phyloP scores from a whole-genome alignment of 2,888 invertebrate species.

The Drosophila sordidula region DNA sequence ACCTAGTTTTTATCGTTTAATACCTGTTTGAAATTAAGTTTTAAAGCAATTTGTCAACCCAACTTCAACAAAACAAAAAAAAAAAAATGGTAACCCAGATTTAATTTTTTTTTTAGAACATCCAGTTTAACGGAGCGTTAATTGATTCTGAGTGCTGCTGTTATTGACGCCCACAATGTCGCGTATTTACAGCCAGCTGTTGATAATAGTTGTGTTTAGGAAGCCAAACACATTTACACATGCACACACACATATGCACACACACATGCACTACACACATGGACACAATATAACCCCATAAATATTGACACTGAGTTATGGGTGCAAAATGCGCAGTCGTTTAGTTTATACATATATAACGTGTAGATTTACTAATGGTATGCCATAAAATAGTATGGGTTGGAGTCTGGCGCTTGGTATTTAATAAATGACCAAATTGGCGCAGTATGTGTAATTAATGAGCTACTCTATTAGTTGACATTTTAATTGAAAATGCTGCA shows the following conservation, averaged over 20 bases:
- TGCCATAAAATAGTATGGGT: constrained; percentile 6
- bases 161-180: constrained; percentile 59
- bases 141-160: constrained; percentile 55
- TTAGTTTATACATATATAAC: constrained; percentile 26
- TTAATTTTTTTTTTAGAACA: constrained; percentile 16
- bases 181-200: constrained; percentile 30
- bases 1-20: background rate
- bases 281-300: constrained; percentile 33
- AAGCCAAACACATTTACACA: constrained; percentile 9
- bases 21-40: constrained; percentile 6
- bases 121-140: constrained; percentile 56
- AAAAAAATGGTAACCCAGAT: constrained; percentile 47
- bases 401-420: constrained; percentile 5
- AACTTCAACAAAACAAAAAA: background rate
- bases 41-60: constrained; percentile 27
- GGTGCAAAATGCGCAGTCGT: constrained; percentile 54
- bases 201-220: constrained; percentile 42
- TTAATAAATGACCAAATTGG: constrained; percentile 52
- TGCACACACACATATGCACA: background rate
- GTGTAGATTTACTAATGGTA: constrained; percentile 11
- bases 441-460: constrained; percentile 68
- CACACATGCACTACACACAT: background rate
- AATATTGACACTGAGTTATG: constrained; percentile 72
- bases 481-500: constrained; percentile 68
- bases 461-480: constrained; percentile 56